Base-by-base conservation (phyloP, 1,140 invertebrate species). In the Lepidurus packardi region DNA sequence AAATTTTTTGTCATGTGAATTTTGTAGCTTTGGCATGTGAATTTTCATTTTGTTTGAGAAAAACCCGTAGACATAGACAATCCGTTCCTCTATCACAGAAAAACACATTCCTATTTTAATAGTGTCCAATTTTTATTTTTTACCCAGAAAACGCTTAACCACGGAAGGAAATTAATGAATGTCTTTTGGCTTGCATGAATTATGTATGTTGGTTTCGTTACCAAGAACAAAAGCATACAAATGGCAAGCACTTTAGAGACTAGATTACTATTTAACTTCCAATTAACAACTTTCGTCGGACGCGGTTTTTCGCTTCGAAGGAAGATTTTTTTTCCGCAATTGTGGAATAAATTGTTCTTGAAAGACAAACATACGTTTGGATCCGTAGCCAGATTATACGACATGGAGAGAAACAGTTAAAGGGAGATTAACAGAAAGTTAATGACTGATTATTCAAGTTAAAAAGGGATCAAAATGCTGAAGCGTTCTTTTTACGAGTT, bases 191-290 rank as follows among this genome's bases (percentile, higher is more conserved):
- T 65, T 65, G 53, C 53, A 65, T 65, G 13, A 65, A 65, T 65
- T 21, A 21, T 65, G 53, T 65, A 65, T 65, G 53, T 65, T 21
- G 21, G 53, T 65, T 65, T 65, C 53, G 21, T 65, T n/a, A 6
- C 21, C 21, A 65, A n/a, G 21, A 65, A 65, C 53, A 65, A 65
- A 65, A 65, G 21, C 53, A 65, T 65, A 65, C 13, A 65, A 21
- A 65, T 65, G 53, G 13, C 53, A 65, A 65, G 53, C 53, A 65
- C 53, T 65, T 65, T 65, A 6, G 16, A 65, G 13, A n/a, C 53
- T 21, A 65, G 53, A 65, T 21, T 65, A 65, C 53, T 65, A 65
- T 65, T 65, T 21, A n/a, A 65, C 53, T 65, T 65, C 53, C 53
- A 21, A 34, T 34, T 4, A 34, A 34, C 34, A 34, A 34, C 34